Evolutionary conservation across 2,797 vertebrate genomes (phyloP), one percentile per base, ranked within the genome.

Genomic region (Poliocrania exsul): DNA sequence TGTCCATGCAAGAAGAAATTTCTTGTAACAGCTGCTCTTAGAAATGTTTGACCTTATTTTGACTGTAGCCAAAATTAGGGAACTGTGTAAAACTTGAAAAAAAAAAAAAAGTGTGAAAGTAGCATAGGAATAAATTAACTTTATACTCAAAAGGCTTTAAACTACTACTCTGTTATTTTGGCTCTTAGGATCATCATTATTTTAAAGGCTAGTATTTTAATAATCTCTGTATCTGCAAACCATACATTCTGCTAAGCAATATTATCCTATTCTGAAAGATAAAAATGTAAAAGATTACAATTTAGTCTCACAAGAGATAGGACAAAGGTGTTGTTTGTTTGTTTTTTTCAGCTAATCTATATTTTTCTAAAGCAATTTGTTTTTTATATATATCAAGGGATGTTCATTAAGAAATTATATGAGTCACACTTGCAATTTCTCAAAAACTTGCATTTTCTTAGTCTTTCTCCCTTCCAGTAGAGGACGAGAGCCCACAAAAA

Each of bases 11-110:
- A 79, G n/a, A 92, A 91, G 61, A 92, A 89, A 71, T 88, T 46
- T 89, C 49, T 86, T 88, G 51, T 83, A 92, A 91, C 37, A 86
- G 60, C 37, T 93, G 49, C 47, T 86, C n/a, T 92, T 88, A 44
- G 57, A 89, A 88, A 71, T 33, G 69, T 74, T 61, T 86, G 85
- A 92, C 72, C 75, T 93, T 87, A 92, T 90, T 94, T 73, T 0
- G 2, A 50, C 57, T 61, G 56, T 38, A 83, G n/a, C 29, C 49
- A 88, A 78, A 87, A 93, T 37, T 78, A 81, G 35, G 46, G 29
- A 91, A 91, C 33, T 33, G 25, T 82, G 64, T 67, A 94, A 80
- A 89, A 64, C 11, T n/a, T 8, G 12, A 23, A 46, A 46, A 72
- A 46, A 67, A 35, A 72, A 72, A 46, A 67, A 35, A 72, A 11